Percentiles rank a stretch among this genome's conserved stretches.
Conservation (phyloP, 1,140 invertebrate species). For the Drosophila arizonae region DNA sequence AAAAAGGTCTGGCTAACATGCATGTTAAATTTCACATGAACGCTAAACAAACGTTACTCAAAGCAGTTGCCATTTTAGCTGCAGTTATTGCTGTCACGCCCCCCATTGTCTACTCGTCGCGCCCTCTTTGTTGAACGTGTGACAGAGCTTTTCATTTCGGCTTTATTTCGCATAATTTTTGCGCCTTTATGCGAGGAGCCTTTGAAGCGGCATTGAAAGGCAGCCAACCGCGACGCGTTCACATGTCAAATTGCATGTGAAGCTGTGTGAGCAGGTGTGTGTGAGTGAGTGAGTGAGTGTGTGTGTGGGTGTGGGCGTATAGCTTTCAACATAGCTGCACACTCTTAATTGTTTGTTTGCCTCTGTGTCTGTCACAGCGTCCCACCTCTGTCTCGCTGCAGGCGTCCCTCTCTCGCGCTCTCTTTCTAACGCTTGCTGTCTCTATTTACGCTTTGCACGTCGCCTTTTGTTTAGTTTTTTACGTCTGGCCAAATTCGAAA, state of each 20-base stretch:
- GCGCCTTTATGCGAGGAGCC: conserved; percentile 53
- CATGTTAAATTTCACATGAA: not conserved
- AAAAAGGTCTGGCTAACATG: not conserved
- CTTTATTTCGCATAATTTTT: conserved; percentile 74
- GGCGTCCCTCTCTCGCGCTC: not conserved
- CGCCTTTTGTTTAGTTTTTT: conserved; percentile 74
- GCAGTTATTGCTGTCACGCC: conserved; percentile 45
- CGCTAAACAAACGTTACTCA: not conserved
- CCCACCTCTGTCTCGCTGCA: not conserved
- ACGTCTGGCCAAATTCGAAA: conserved; percentile 75
- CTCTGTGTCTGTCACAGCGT: conserved; percentile 33
- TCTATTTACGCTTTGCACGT: conserved; percentile 42
- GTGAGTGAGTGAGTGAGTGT: conserved; percentile 34
- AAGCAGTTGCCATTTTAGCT: conserved; percentile 12
- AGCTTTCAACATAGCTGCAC: conserved; percentile 32
- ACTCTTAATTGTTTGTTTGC: conserved; percentile 74
- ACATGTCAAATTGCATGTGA: conserved; percentile 46
- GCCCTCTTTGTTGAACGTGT: conserved; percentile 4
- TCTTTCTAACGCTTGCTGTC: not conserved
- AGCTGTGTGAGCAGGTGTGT: conserved; percentile 38
- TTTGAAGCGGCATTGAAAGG: conserved; percentile 69
- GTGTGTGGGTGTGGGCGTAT: conserved; percentile 32
- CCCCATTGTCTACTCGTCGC: conserved; percentile 11
- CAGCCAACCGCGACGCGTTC: conserved; percentile 51
- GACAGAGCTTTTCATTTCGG: conserved; percentile 40